Conservation (phyloP, 2,797 vertebrate species). For the Sebastes iracundus region DNA sequence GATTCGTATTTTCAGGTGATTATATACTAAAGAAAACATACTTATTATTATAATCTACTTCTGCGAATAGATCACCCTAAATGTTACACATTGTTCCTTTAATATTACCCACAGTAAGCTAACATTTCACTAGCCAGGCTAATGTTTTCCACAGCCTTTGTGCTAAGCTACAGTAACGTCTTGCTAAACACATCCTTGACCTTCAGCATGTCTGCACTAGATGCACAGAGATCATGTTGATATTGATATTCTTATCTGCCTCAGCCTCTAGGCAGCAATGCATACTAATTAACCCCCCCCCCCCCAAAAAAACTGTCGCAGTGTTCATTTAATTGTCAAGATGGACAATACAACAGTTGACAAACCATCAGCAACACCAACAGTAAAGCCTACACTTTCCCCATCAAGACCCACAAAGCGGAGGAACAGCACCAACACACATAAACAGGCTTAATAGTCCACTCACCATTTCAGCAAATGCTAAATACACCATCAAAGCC, state of each 20-base stretch:
- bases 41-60: background rate
- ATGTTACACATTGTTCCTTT: background rate
- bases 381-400: background rate
- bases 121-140: background rate
- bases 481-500: conserved; percentile 54
- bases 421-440: background rate
- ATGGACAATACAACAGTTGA: background rate
- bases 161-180: background rate
- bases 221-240: background rate
- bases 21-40: background rate
- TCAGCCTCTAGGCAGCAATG: background rate
- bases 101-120: background rate
- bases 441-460: conserved; percentile 4
- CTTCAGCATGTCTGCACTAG: background rate
- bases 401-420: background rate
- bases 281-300: background rate
- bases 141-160: background rate
- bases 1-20: background rate
- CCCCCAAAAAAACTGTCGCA: background rate
- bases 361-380: background rate
- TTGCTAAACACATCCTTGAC: background rate
- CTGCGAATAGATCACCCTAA: background rate
- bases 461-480: conserved; percentile 31
- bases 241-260: background rate
- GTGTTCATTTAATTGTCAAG: conserved; percentile 1